Conservation (phyloP, 2,113 vertebrate genomes). For the Arvicanthis niloticus region DNA sequence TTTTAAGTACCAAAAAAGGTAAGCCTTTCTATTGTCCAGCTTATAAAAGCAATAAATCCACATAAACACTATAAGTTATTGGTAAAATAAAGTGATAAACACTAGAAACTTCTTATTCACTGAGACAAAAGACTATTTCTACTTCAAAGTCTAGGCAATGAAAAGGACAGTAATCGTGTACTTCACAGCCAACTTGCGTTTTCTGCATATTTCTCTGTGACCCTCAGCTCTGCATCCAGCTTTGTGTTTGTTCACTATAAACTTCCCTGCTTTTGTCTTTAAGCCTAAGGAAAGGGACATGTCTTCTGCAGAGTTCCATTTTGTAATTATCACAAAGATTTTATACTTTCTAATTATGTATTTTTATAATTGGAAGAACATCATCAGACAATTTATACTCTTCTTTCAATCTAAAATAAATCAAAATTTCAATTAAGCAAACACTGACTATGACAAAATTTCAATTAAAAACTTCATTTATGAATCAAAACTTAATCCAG, state of each 20-base stretch:
- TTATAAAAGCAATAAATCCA: slow-evolving; percentile 36
- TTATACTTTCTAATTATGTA: slow-evolving; percentile 26
- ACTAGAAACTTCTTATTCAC: slow-evolving; percentile 36
- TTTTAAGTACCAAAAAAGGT: slow-evolving; percentile 51
- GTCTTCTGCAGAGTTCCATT: background rate
- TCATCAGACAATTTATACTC: background rate
- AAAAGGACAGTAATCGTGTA: slow-evolving; percentile 45
- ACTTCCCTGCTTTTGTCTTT: slow-evolving; percentile 44
- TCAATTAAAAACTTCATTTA: slow-evolving; percentile 35
- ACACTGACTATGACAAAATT: slow-evolving; percentile 5
- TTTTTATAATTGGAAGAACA: slow-evolving; percentile 45
- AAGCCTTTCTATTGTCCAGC: slow-evolving; percentile 52
- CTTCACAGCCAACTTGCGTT: background rate
- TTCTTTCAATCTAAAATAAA: slow-evolving; percentile 48
- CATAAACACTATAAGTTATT: background rate
- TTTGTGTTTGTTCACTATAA: slow-evolving; percentile 56
- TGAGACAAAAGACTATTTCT: slow-evolving; percentile 28
- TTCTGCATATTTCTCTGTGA: slow-evolving; percentile 36
- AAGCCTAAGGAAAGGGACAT: slow-evolving; percentile 1
- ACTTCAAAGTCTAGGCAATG: slow-evolving; percentile 24
- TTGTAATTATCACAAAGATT: slow-evolving; percentile 24
- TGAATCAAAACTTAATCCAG: slow-evolving; percentile 28
- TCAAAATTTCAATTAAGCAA: slow-evolving; percentile 32
- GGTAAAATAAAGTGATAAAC: slow-evolving; percentile 5
- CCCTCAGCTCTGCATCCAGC: slow-evolving; percentile 17